Conservation (phyloP, 2,113 vertebrate genomes). For the Gopherus flavomarginatus region DNA sequence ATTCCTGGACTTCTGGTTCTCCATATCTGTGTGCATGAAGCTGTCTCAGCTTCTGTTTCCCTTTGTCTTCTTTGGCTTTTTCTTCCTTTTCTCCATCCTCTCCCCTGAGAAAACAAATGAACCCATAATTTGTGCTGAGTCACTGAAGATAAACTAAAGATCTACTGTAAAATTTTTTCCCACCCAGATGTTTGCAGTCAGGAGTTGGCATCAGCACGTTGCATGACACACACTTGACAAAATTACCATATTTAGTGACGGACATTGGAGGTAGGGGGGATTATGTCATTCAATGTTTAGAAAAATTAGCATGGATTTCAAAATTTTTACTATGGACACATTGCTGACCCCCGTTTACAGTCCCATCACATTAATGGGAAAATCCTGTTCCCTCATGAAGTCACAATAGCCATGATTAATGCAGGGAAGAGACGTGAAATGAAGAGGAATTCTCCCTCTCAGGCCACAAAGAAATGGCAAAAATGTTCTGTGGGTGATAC, state of each 20-base stretch:
- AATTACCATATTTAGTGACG: too few relatives aligned
- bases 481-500: background rate
- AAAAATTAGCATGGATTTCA: too few relatives aligned
- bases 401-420: background rate
- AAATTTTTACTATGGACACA: too few relatives aligned
- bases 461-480: background rate
- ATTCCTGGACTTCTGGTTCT: slow-evolving; percentile 92
- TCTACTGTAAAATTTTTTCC: background rate
- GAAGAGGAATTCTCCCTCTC: background rate
- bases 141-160: background rate
- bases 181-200: background rate
- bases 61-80: slow-evolving; percentile 84
- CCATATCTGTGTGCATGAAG: slow-evolving; percentile 85
- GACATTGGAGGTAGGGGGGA: too few relatives aligned
- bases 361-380: background rate
- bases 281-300: too few relatives aligned
- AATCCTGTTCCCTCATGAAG: background rate
- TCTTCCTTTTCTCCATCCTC: slow-evolving; percentile 85
- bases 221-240: too few relatives aligned
- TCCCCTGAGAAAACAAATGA: slow-evolving; percentile 74
- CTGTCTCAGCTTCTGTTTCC: slow-evolving; percentile 84
- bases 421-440: background rate
- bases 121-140: background rate
- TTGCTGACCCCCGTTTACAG: background rate
- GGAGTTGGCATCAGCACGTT: too few relatives aligned